Conservation (phyloP, 2,888 invertebrate genomes). For the Emmelina monodactyla region DNA sequence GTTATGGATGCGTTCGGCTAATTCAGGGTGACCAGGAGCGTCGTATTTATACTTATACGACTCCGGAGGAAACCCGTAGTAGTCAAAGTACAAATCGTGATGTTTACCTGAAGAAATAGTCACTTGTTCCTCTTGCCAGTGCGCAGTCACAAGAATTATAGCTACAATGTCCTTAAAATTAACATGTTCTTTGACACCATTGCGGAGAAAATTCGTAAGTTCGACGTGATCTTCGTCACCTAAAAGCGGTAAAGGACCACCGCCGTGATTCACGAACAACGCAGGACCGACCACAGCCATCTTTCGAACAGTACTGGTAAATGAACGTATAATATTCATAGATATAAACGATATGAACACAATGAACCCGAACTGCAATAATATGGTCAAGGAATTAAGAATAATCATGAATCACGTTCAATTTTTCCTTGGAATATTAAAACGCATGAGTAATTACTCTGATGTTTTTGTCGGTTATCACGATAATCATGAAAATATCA, state of each 20-base stretch:
- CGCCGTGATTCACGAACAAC: constrained; percentile 54
- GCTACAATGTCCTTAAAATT: constrained; percentile 44
- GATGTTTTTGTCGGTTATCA: too few relatives aligned
- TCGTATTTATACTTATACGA: constrained; percentile 50
- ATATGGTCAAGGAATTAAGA: constrained; percentile 46
- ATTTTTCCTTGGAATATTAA: constrained; percentile 19
- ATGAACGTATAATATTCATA: constrained; percentile 50
- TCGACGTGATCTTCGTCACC: constrained; percentile 46
- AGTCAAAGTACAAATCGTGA: constrained; percentile 51
- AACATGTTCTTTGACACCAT: constrained; percentile 44
- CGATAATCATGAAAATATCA: too few relatives aligned
- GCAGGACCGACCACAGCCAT: constrained; percentile 51
- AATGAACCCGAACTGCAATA: constrained; percentile 44
- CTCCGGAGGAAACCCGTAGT: constrained; percentile 55
- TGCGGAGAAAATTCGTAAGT: constrained; percentile 41
- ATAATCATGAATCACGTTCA: constrained; percentile 38
- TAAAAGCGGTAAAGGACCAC: constrained; percentile 49
- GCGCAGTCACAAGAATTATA: constrained; percentile 52
- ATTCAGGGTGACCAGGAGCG: constrained; percentile 43
- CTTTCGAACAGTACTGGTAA: constrained; percentile 32
- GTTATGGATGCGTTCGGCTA: constrained; percentile 37
- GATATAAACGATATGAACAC: constrained; percentile 51
- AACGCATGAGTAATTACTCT: constrained; percentile 19
- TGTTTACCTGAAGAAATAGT: constrained; percentile 49
- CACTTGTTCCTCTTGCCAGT: constrained; percentile 48